Base-by-base conservation (phyloP, 2,888 invertebrate species). In the Antitype chi region DNA sequence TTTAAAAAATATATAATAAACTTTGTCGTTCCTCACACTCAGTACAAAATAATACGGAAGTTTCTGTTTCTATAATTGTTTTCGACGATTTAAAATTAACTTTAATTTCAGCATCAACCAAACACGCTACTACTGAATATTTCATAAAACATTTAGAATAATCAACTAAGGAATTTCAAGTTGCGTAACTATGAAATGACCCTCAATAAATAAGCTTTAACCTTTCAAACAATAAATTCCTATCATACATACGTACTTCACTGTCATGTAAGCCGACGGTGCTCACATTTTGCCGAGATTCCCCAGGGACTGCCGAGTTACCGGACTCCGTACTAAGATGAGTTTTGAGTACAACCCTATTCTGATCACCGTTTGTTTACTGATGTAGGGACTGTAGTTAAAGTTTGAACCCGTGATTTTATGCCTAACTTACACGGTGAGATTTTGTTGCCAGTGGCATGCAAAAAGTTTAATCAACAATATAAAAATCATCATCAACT, bases 221-320 rank as follows among this genome's bases (percentile, higher is more conserved):
- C 84, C 85, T 87, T 84, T 86, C 38, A 25, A 76, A 79, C 72
- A 85, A 81, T 79, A 73, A 85, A 87, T 88, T 83, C 85, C 81
- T 81, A 75, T 79, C 74, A 78, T 87, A 73, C 80, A 52, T 82
- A 85, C 80, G 72, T 85, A 80, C 76, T 62, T 88, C 86, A 85
- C 77, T 81, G 82, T 81, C 88, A 90, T 90, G 87, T 91, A 84
- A 88, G 71, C 85, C 87, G 57, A 83, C 66, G 78, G 68, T 80
- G 70, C 49, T 71, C 70, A 77, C 85, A 90, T 90, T 89, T 90
- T 68, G 84, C 87, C 71, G 75, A 85, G 82, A 88, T 90, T 91
- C 89, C 90, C 91, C 62, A 59, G 86, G 90, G 89, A 91, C 84
- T 87, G 78, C 87, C 80, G 84, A 86, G 76, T 88, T 85, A 80